phyloP scores from a whole-genome alignment of 2,797 vertebrate species.

The Thunnus albacares region DNA sequence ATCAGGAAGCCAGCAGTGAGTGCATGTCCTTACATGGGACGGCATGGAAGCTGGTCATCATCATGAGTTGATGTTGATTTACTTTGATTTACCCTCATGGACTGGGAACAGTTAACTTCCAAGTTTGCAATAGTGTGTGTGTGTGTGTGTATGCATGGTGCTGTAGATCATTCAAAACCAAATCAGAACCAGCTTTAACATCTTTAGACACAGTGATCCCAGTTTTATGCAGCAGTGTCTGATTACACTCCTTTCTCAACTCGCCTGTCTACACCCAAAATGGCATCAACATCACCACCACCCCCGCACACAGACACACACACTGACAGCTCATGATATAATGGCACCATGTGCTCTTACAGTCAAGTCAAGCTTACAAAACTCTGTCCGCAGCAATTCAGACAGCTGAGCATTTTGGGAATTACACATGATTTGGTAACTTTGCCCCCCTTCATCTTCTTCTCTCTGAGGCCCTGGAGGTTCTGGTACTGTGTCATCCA shows the following conservation, averaged over 20 bases:
- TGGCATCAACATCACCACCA: slow-evolving; percentile 49
- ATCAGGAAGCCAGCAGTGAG: slow-evolving; percentile 28
- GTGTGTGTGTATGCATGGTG: neutral
- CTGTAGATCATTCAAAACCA: slow-evolving; percentile 31
- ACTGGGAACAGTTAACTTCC: slow-evolving; percentile 11
- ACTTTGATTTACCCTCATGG: slow-evolving; percentile 7
- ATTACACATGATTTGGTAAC: slow-evolving; percentile 58
- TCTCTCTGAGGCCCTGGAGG: slow-evolving; percentile 10
- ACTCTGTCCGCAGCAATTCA: slow-evolving; percentile 40
- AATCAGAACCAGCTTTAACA: slow-evolving; percentile 51
- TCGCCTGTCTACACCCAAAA: slow-evolving; percentile 55
- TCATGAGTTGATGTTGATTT: slow-evolving; percentile 37
- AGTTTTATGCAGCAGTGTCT: slow-evolving; percentile 55
- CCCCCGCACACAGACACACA: neutral
- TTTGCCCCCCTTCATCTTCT: slow-evolving; percentile 21
- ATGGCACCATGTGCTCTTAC: slow-evolving; percentile 24
- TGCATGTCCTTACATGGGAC: slow-evolving; percentile 14
- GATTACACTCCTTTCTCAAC: slow-evolving; percentile 57
- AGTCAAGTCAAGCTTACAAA: slow-evolving; percentile 40
- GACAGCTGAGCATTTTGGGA: slow-evolving; percentile 25
- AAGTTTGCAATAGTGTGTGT: slow-evolving; percentile 4
- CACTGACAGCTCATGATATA: slow-evolving; percentile 28
- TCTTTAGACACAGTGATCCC: slow-evolving; percentile 58
- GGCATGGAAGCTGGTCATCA: slow-evolving; percentile 32
- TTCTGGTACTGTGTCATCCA: slow-evolving; percentile 19